Percentiles rank a stretch among this genome's conserved stretches.
phyloP scores from a whole-genome alignment of 2,888 invertebrate genomes.

The Eurytoma californica region DNA sequence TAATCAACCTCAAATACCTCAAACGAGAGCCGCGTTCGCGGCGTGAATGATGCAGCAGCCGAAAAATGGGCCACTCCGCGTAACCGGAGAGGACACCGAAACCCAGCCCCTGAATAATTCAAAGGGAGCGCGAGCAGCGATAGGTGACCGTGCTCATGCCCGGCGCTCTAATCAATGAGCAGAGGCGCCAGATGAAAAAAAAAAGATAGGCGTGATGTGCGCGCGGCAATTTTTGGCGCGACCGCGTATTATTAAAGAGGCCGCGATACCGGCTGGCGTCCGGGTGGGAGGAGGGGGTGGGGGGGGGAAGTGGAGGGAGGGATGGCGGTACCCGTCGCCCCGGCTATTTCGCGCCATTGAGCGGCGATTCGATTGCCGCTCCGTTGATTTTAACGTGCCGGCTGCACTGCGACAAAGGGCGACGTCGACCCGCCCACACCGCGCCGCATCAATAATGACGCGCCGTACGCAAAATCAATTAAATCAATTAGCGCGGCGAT shows the following conservation, averaged over 20 bases:
- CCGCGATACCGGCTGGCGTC: conserved; percentile 52
- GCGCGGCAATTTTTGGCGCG: not conserved
- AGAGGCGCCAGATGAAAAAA: no score
- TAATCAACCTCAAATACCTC: no score
- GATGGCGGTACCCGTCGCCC: conserved; percentile 11
- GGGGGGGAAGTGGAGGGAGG: not conserved
- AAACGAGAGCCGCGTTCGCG: no score
- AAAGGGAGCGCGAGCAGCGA: no score
- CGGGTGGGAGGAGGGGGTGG: not conserved
- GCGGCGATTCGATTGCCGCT: conserved; percentile 64
- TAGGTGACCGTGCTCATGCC: no score
- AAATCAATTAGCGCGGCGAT: conserved; percentile 65
- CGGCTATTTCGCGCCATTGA: conserved; percentile 65
- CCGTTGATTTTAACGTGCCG: conserved; percentile 68
- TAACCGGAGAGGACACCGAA: no score
- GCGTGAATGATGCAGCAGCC: no score
- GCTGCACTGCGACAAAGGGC: conserved; percentile 48
- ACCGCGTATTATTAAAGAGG: conserved; percentile 43
- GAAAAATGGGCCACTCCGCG: no score
- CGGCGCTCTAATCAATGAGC: no score
- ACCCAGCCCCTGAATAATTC: no score
- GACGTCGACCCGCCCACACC: not conserved
- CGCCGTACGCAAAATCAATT: conserved; percentile 66
- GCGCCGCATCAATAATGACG: conserved; percentile 66
- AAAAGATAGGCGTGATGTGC: no score